Base-by-base conservation (phyloP, 2,888 invertebrate species). In the Theretra japonica region DNA sequence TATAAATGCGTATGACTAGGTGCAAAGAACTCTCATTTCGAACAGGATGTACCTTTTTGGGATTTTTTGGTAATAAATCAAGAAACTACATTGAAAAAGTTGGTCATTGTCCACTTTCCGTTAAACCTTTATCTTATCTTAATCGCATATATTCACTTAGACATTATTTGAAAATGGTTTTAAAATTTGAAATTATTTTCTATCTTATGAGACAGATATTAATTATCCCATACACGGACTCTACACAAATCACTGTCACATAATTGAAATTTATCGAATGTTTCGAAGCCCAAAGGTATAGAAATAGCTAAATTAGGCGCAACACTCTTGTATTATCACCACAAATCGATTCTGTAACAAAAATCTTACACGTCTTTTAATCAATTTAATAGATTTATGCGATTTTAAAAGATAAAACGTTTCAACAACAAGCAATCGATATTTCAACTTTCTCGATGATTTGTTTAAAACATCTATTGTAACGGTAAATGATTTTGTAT, bases 331-430 rank as follows among this genome's bases (percentile, higher is more conserved):
- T 65, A 65, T 65, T 25, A 41, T 41, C 23, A 65, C 65, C 15
- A 21, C 65, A 41, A 65, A 65, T 65, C 15, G 41, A 23, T 23
- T 15, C 65, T 23, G 48, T 48, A 48, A 48, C 65, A 65, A 48
- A 65, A n/a, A 48, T 23, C 23, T 6, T 65, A 65, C 17, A 17
- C 65, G 15, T 17, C 23, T 17, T 21, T 17, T 1, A 23, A 17
- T 25, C 23, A 48, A 41, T 65, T 65, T 23, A 65, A 15, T 41
- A 65, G 65, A 65, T 65, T 65, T 41, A 65, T 65, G 65, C 17
- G 65, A 65, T 65, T 65, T 65, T 65, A 65, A 65, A 41, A 65
- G 65, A 65, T 65, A 65, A 65, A 15, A 23, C 48, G 48, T 5
- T 65, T 41, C 23, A 65, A 65, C 65, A 65, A 60, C 41, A 65